Conservation (phyloP, 2,113 vertebrate genomes). For the Varanus komodoensis region DNA sequence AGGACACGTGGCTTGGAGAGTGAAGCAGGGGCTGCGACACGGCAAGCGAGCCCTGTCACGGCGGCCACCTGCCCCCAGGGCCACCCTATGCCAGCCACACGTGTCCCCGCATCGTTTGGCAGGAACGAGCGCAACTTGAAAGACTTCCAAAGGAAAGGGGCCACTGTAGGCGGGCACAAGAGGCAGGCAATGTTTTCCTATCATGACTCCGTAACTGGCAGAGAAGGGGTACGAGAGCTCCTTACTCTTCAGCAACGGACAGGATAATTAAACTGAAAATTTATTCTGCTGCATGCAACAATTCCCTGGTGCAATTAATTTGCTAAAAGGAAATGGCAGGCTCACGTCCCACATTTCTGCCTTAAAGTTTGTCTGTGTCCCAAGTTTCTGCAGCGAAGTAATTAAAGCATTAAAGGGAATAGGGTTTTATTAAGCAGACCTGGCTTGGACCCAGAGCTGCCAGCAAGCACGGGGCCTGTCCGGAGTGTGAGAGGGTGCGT, state of each 20-base stretch:
- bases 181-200: not conserved
- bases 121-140: not conserved
- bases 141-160: not conserved
- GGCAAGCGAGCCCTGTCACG: too few species aligned
- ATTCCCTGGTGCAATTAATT: constrained; percentile 3
- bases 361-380: not conserved
- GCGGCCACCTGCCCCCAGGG: too few species aligned
- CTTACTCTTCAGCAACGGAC: not conserved
- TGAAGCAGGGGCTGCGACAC: too few species aligned
- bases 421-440: not conserved
- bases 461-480: not conserved
- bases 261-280: constrained; percentile 23
- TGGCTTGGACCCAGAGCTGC: not conserved
- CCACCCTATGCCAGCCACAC: too few species aligned
- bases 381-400: not conserved
- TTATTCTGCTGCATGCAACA: not conserved
- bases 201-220: not conserved
- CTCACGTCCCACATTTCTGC: not conserved
- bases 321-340: not conserved
- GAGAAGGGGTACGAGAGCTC: not conserved
- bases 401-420: constrained; percentile 7
- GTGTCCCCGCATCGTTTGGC: too few species aligned
- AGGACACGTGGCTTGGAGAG: too few species aligned
- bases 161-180: not conserved
- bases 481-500: too few species aligned